Conservation (phyloP, 2,797 vertebrate species). For the Anguilla pacifica region DNA sequence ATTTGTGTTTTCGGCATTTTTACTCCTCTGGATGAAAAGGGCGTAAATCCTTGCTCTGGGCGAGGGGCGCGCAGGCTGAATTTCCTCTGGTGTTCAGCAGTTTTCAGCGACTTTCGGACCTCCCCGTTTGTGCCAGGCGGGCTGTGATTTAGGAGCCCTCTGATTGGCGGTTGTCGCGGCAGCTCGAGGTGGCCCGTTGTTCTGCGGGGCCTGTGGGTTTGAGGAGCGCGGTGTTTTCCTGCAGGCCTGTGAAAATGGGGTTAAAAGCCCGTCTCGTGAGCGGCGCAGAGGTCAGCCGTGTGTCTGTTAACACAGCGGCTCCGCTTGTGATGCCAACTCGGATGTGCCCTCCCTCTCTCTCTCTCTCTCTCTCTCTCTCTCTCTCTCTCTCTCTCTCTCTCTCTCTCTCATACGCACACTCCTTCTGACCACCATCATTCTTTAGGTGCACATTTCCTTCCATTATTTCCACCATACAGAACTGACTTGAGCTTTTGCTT, state of each 20-base stretch:
- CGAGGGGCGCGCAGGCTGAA: neutral
- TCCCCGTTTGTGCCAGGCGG: neutral
- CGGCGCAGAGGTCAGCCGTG: slow-evolving; percentile 4
- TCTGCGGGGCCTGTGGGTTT: neutral
- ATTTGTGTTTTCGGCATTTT: neutral
- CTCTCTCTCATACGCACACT: too few species aligned
- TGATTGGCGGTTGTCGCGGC: neutral
- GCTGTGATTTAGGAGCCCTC: neutral
- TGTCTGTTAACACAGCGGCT: neutral
- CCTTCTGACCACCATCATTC: too few species aligned
- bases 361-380: neutral
- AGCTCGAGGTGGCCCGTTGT: slow-evolving; percentile 11
- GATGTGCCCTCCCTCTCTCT: neutral
- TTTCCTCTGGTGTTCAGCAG: slow-evolving; percentile 7
- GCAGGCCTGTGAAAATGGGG: neutral
- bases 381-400: neutral
- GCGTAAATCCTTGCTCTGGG: neutral
- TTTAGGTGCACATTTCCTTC: neutral
- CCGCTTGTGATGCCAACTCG: neutral
- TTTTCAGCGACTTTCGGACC: neutral
- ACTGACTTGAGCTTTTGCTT: neutral
- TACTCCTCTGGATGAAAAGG: neutral
- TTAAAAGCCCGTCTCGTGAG: slow-evolving; percentile 2
- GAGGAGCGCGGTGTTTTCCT: neutral
- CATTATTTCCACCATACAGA: neutral